Evolutionary conservation across 2,113 vertebrate species (phyloP).

Genomic region (Rhombomys opimus): DNA sequence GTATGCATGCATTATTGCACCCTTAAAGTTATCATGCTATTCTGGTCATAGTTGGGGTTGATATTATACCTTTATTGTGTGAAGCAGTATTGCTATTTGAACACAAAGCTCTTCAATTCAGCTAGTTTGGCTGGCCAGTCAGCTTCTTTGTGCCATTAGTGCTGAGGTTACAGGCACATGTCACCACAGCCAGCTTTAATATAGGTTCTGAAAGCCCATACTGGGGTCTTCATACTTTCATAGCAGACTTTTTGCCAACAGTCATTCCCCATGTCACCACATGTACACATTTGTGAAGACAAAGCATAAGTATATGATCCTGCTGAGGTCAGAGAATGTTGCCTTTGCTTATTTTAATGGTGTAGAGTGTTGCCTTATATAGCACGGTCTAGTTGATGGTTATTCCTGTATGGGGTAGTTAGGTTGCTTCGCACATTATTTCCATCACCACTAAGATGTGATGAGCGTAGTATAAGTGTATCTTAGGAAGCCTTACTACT

Average conservation of each 20-base stretch:
- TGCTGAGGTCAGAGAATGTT: not conserved
- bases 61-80: not conserved
- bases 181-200: not conserved
- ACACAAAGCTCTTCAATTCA: not conserved
- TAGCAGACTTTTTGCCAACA: too few relatives aligned
- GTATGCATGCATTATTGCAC: not conserved
- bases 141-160: not conserved
- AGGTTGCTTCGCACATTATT: not conserved
- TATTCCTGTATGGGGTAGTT: not conserved
- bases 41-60: not conserved
- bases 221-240: not conserved
- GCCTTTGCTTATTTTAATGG: not conserved
- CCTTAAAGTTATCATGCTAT: not conserved
- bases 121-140: not conserved
- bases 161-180: not conserved
- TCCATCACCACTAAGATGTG: not conserved
- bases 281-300: not conserved
- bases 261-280: not conserved
- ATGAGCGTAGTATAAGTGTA: not conserved
- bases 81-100: not conserved
- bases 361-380: not conserved
- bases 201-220: not conserved
- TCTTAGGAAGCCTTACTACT: not conserved
- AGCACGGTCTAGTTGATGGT: not conserved
- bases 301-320: not conserved